Percentiles rank a stretch among this genome's conserved stretches.
Conservation (phyloP, 2,113 vertebrate genomes). For the Elachura formosa region DNA sequence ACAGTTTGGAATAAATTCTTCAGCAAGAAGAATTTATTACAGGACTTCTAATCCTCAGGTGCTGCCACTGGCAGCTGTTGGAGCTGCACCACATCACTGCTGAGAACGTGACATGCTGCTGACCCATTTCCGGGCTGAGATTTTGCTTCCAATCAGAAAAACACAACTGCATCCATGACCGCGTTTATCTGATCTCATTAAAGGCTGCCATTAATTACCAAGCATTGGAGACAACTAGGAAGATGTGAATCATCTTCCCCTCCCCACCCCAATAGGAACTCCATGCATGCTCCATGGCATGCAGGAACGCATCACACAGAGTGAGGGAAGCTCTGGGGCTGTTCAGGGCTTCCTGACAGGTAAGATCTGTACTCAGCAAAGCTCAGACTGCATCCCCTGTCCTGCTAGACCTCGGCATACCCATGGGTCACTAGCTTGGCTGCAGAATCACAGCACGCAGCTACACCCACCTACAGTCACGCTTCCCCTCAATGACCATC, state of each 20-base stretch:
- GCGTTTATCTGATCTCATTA: background rate
- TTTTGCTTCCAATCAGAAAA: background rate
- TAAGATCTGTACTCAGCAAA: fast-evolving
- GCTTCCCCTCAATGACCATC: background rate
- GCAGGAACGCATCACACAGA: fast-evolving
- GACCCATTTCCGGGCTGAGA: background rate
- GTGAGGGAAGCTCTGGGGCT: background rate
- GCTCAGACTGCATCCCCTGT: background rate
- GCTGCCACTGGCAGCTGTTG: background rate
- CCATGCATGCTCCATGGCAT: fast-evolving
- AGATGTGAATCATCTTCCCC: slow-evolving; percentile 24
- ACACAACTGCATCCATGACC: background rate
- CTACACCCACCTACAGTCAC: background rate
- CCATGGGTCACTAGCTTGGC: background rate
- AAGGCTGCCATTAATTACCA: background rate
- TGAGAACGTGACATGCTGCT: fast-evolving
- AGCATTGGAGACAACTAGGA: background rate
- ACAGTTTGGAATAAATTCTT: background rate
- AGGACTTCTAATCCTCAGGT: background rate
- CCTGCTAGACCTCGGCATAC: background rate
- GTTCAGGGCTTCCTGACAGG: background rate
- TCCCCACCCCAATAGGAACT: background rate
- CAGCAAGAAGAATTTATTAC: background rate
- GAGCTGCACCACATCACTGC: background rate
- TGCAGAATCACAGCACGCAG: background rate